Base-by-base conservation (phyloP, 2,113 vertebrate genomes). In the Mesitornis unicolor region DNA sequence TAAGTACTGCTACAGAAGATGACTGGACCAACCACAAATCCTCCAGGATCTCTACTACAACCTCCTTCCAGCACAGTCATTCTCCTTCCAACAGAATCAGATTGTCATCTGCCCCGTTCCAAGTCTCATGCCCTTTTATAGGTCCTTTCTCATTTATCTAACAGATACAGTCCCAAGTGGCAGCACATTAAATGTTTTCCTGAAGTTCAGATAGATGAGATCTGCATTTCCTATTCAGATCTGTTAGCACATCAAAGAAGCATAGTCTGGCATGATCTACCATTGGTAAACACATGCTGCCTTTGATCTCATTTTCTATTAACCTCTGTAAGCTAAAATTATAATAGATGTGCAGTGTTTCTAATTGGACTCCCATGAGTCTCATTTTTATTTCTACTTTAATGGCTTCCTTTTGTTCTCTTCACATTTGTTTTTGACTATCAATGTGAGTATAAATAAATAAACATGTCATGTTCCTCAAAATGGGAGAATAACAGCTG, bases 291-390 rank as follows among this genome's bases (percentile, higher is more conserved):
- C 94, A 95, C 68, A 89, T 63, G 60, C 86, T 81, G 79, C 80
- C 89, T 95, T 96, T 97, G 89, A 96, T 96, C 89, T 95, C 35
- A 84, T 90, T 92, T 92, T 75, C 73, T 90, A 56, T 90, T 96
- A 95, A 95, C 54, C 81, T 96, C 51, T 70, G 21, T 51, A 59
- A 91, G 76, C 68, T 68, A 71, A 80, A 94, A 86, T 84, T 65
- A 8, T 70, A 84, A 75, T 64, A 78, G 43, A 84, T 45, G 20
- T 57, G 61, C 47, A 63, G 40, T 67, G 50, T 63, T 93, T 86
- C 60, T 84, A 83, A 93, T 83, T 80, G 92, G 64, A 88, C 88
- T 94, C 91, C 79, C 92, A 94, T 0, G 5, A 67, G 48, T 43
- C 43, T 90, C 19, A 54, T 74, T 91, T 95, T 80, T 47, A 48